Evolutionary conservation across 2,888 invertebrate species (phyloP).

Genomic region (Harpalus rubripes): DNA sequence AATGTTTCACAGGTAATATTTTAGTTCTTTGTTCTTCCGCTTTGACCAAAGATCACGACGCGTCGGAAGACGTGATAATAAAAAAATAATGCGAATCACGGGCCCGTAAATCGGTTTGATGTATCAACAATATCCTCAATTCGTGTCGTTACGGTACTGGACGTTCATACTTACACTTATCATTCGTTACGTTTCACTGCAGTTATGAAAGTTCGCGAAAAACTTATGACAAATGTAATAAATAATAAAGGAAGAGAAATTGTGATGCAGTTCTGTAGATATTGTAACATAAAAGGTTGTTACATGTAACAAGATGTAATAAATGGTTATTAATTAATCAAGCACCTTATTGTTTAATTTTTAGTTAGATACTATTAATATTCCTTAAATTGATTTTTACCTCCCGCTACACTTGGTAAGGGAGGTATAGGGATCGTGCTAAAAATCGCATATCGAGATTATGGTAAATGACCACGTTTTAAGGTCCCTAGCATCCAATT

Average conservation of each 20-base stretch:
- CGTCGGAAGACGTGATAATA: slow-evolving; percentile 37
- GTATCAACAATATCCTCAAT: slow-evolving; percentile 40
- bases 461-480: too few relatives aligned
- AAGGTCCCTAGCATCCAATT: too few relatives aligned
- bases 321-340: too few relatives aligned
- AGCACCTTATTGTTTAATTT: too few relatives aligned
- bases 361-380: too few relatives aligned
- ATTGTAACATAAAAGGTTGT: too few relatives aligned
- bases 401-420: too few relatives aligned
- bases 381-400: too few relatives aligned
- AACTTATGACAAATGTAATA: slow-evolving; percentile 25
- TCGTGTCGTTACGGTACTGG: slow-evolving; percentile 47
- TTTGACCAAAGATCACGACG: slow-evolving; percentile 38
- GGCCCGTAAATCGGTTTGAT: slow-evolving; percentile 47
- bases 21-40: slow-evolving; percentile 44
- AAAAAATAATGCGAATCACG: slow-evolving; percentile 31
- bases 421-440: too few relatives aligned
- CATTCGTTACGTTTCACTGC: slow-evolving; percentile 48
- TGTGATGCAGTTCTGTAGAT: slow-evolving; percentile 12
- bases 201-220: slow-evolving; percentile 39
- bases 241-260: slow-evolving; percentile 40
- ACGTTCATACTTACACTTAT: slow-evolving; percentile 19
- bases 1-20: slow-evolving; percentile 56
- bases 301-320: too few relatives aligned
- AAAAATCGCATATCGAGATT: too few relatives aligned